phyloP scores from a whole-genome alignment of 2,797 vertebrate genomes.

The Menidia menidia region DNA sequence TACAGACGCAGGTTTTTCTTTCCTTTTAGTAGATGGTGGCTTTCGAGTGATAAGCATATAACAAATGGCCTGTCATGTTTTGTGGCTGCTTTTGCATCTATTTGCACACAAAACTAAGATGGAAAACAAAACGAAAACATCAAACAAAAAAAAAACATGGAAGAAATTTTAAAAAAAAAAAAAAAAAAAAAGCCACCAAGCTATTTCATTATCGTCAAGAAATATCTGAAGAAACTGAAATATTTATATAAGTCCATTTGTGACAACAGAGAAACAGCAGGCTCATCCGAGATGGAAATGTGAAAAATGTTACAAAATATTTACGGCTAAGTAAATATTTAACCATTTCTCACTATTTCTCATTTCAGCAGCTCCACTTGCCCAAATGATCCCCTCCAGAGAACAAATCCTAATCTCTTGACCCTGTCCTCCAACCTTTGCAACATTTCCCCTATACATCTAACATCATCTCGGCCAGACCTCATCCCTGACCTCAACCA shows the following conservation, averaged over 20 bases:
- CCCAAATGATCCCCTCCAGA: conserved; percentile 57
- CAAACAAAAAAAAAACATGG: conserved; percentile 20
- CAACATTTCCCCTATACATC: conserved; percentile 70
- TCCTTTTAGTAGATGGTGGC: conserved; percentile 18
- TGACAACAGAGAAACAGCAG: conserved; percentile 22
- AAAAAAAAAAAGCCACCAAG: conserved; percentile 35
- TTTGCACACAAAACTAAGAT: conserved; percentile 21
- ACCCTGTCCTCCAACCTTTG: conserved; percentile 66
- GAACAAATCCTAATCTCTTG: conserved; percentile 63
- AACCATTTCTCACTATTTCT: conserved; percentile 60
- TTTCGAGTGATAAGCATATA: conserved; percentile 2
- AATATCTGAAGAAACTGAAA: conserved; percentile 36
- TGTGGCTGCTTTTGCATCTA: conserved; percentile 11
- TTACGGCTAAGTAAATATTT: conserved; percentile 65
- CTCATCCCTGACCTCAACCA: conserved; percentile 58
- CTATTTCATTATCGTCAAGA: conserved; percentile 27
- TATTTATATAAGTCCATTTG: conserved; percentile 40
- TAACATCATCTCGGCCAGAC: conserved; percentile 69
- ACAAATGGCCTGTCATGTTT: conserved; percentile 4
- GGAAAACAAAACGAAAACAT: conserved; percentile 6
- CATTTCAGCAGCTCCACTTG: conserved; percentile 53
- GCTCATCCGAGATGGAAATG: conserved; percentile 57
- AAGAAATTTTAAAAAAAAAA: neutral
- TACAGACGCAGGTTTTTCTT: conserved; percentile 41
- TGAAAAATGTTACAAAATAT: conserved; percentile 65